phyloP scores from a whole-genome alignment of 1,140 invertebrate species.

The Papilio glaucus region DNA sequence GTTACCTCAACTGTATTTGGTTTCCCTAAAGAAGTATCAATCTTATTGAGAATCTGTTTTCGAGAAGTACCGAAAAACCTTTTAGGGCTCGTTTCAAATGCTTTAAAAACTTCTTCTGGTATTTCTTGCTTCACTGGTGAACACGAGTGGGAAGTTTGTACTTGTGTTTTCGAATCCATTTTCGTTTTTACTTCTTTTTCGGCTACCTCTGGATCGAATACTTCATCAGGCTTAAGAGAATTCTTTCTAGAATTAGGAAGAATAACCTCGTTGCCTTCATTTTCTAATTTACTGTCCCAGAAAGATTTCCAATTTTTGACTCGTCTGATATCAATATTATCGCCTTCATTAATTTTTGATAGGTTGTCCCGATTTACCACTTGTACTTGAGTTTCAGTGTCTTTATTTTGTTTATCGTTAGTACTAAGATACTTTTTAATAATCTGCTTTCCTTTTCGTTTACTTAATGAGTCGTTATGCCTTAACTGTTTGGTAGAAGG shows the following conservation, averaged over 20 bases:
- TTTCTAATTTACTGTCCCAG: conserved; percentile 71
- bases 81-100: conserved; percentile 80
- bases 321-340: conserved; percentile 51
- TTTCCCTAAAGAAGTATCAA: conserved; percentile 74
- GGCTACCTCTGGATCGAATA: background rate
- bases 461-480: conserved; percentile 77
- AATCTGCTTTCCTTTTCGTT: conserved; percentile 76
- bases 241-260: background rate
- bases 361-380: background rate
- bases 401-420: conserved; percentile 51
- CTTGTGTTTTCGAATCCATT: conserved; percentile 7
- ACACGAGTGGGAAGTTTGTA: conserved; percentile 19
- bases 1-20: conserved; percentile 51
- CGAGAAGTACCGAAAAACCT: conserved; percentile 77
- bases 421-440: conserved; percentile 71
- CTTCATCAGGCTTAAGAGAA: background rate
- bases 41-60: conserved; percentile 76
- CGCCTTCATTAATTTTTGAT: conserved; percentile 24
- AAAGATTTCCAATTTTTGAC: conserved; percentile 77
- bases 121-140: conserved; percentile 66
- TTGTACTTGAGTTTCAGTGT: background rate
- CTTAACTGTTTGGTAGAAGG: conserved; percentile 63
- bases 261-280: conserved; percentile 44
- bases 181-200: background rate
- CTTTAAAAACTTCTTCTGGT: conserved; percentile 77